Conservation (phyloP, 2,888 invertebrate genomes). For the Caenorhabditis sp. region DNA sequence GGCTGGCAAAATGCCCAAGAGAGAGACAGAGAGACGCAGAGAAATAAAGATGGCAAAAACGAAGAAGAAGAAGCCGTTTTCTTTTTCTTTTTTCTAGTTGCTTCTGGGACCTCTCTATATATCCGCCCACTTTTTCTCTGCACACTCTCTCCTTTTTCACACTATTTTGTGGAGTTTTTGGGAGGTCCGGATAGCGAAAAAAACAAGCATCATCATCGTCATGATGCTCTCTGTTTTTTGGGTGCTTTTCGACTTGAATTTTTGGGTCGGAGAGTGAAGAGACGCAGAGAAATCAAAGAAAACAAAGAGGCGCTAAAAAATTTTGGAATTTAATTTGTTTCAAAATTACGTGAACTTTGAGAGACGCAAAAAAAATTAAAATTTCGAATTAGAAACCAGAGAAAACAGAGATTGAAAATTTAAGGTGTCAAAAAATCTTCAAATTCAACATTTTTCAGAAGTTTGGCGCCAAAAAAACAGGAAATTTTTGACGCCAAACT, state of each 20-base stretch:
- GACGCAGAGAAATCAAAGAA: neutral
- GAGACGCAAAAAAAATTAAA: too few relatives aligned
- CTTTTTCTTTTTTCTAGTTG: neutral
- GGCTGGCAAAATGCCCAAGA: too few relatives aligned
- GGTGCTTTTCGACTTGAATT: too few relatives aligned
- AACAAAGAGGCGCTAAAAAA: neutral
- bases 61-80: neutral
- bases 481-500: too few relatives aligned
- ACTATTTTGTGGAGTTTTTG: neutral
- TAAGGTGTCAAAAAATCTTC: too few relatives aligned
- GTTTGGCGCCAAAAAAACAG: too few relatives aligned
- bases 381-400: too few relatives aligned
- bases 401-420: too few relatives aligned
- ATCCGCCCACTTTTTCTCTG: neutral
- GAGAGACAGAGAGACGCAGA: conserved; percentile 5
- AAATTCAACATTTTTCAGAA: too few relatives aligned
- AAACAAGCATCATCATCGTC: neutral
- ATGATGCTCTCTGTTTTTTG: too few relatives aligned
- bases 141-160: neutral
- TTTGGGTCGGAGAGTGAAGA: neutral
- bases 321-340: neutral
- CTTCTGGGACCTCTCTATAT: neutral
- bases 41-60: neutral
- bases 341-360: too few relatives aligned
- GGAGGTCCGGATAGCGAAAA: neutral